Evolutionary conservation across 2,888 invertebrate species (phyloP).

Genomic region (Zonitis immaculata): DNA sequence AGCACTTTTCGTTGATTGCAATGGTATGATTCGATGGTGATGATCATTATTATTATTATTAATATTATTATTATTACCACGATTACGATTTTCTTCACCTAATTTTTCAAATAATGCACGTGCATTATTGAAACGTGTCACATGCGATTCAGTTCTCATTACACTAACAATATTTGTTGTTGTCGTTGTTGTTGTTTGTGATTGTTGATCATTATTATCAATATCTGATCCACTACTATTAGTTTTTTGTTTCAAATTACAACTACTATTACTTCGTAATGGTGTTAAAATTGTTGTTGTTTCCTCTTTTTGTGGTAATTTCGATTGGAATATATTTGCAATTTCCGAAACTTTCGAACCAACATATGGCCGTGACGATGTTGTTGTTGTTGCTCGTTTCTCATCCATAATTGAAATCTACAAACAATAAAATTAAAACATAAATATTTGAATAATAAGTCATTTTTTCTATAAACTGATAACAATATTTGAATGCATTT

Average conservation of each 20-base stretch:
- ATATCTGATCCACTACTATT: slow-evolving; percentile 27
- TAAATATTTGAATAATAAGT: not conserved
- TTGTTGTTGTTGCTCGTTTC: not conserved
- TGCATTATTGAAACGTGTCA: slow-evolving; percentile 83
- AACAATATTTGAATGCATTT: not conserved
- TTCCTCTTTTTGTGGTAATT: slow-evolving; percentile 28
- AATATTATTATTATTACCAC: too few species aligned
- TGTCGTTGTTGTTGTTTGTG: slow-evolving; percentile 28
- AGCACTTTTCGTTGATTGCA: slow-evolving; percentile 47
- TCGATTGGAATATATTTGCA: slow-evolving; percentile 76
- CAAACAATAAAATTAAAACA: not conserved
- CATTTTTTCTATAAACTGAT: not conserved
- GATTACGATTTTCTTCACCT: slow-evolving; percentile 62
- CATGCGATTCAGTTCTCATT: slow-evolving; percentile 81
- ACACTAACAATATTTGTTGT: slow-evolving; percentile 55
- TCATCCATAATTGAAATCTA: slow-evolving; percentile 3
- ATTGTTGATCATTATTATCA: too few species aligned
- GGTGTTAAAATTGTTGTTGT: slow-evolving; percentile 23
- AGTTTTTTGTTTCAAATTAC: slow-evolving; percentile 18
- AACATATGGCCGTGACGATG: slow-evolving; percentile 29
- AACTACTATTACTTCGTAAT: not conserved
- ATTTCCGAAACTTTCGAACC: slow-evolving; percentile 82
- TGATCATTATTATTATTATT: slow-evolving; percentile 6
- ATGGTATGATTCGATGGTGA: slow-evolving; percentile 35
- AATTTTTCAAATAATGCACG: slow-evolving; percentile 88